phyloP scores from a whole-genome alignment of 2,797 vertebrate genomes.

The Poeciliopsis paucimaculata region DNA sequence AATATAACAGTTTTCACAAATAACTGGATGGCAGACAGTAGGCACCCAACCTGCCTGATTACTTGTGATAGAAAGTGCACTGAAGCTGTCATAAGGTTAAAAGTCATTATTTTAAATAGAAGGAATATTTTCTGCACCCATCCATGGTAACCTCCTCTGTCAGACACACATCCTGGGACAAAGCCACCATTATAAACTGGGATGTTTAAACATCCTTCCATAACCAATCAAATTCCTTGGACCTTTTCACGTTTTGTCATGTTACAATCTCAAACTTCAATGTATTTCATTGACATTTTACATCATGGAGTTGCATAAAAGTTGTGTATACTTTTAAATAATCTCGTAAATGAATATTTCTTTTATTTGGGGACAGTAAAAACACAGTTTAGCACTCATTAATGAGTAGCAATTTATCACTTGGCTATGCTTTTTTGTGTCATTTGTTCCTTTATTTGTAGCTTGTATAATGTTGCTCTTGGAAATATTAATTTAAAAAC shows the following conservation, averaged over 20 bases:
- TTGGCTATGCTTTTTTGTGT: not conserved
- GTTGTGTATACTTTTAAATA: not conserved
- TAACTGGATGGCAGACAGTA: not conserved
- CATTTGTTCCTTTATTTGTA: not conserved
- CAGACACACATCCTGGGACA: conserved; percentile 12
- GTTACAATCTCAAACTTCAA: not conserved
- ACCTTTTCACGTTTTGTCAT: not conserved
- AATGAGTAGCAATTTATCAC: not conserved
- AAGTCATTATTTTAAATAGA: conserved; percentile 49
- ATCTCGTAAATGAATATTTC: not conserved
- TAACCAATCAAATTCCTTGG: not conserved
- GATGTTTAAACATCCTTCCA: not conserved
- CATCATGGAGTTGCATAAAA: not conserved
- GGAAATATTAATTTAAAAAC: not conserved
- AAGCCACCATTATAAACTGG: not conserved
- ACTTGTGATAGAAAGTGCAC: not conserved
- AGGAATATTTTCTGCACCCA: conserved; percentile 48
- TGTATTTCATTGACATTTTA: not conserved
- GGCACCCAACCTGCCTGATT: not conserved
- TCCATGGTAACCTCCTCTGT: conserved; percentile 30
- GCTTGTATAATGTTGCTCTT: not conserved
- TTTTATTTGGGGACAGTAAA: not conserved
- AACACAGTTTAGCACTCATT: not conserved
- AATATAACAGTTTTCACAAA: not conserved
- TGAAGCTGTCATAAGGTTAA: conserved; percentile 22